A percentile compares a stretch with the other conserved stretches of the same genome.
These are phyloP conservation scores for Tenthredo notha DNA, from an alignment of 2,888 invertebrate genomes.

Conservation along the genomic window DNA sequence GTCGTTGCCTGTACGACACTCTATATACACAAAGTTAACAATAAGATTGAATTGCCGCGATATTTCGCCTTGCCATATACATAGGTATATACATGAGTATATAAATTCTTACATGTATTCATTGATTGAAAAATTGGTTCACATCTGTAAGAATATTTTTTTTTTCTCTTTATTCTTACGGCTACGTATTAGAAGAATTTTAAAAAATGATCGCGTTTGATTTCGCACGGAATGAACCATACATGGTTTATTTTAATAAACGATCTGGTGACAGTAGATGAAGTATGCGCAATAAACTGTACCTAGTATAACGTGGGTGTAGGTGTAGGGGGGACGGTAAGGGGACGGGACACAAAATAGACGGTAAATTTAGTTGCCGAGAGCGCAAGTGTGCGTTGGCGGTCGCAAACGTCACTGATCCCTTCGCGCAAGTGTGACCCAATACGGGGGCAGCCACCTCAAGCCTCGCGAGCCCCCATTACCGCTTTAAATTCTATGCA, in stretches of 20 bases:
- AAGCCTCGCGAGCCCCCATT: conserved; percentile 15
- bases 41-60: neutral
- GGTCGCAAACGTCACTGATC: conserved; percentile 6
- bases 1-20: conserved; percentile 7
- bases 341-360: neutral
- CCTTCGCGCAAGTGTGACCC: conserved; percentile 75
- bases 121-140: no score
- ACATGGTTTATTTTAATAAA: neutral
- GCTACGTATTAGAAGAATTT: neutral
- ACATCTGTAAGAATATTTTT: neutral
- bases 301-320: neutral
- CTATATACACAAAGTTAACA: neutral
- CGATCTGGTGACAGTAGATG: neutral
- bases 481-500: neutral
- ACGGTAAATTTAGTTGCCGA: conserved; percentile 2
- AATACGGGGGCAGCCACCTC: conserved; percentile 76
- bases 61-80: neutral
- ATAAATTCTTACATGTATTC: no score
- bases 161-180: no score
- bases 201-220: neutral
- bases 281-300: neutral
- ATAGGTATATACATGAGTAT: no score
- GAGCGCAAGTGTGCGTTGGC: conserved; percentile 57
- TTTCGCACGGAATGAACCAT: neutral
- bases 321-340: no score